Percentiles rank a stretch among this genome's conserved stretches.
Evolutionary conservation across 2,888 invertebrate species (phyloP).

Genomic region (Tetanocera ferruginea): DNA sequence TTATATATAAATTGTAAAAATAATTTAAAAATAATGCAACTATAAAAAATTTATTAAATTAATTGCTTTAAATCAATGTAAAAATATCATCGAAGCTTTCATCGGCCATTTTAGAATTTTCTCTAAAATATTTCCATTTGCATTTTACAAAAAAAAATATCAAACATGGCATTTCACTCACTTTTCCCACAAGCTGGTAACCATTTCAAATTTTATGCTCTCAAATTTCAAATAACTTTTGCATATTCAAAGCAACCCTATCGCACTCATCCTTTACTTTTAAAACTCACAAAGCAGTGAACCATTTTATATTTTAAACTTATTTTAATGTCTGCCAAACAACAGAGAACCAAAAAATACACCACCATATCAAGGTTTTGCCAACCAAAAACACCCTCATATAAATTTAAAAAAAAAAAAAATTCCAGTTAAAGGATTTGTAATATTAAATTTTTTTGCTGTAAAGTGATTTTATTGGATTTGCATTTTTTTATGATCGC

Average conservation of each 20-base stretch:
- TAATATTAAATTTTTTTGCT: constrained; percentile 37
- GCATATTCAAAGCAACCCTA: constrained; percentile 15
- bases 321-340: not conserved
- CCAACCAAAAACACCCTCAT: not conserved
- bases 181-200: constrained; percentile 39
- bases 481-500: constrained; percentile 34
- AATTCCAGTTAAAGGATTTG: constrained; percentile 48
- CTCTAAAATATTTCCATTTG: too few relatives aligned
- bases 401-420: not conserved
- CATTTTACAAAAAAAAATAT: not conserved
- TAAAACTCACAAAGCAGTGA: not conserved
- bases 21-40: too few relatives aligned
- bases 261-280: not conserved
- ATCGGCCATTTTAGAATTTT: too few relatives aligned
- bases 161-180: constrained; percentile 18
- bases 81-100: too few relatives aligned
- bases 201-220: constrained; percentile 4
- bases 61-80: too few relatives aligned
- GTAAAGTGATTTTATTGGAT: constrained; percentile 53
- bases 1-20: too few relatives aligned
- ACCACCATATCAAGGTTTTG: not conserved
- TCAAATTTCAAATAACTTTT: not conserved
- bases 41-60: too few relatives aligned
- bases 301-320: constrained; percentile 24
- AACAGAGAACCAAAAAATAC: not conserved